A percentile compares a stretch with the other conserved stretches of the same genome.
phyloP scores from a whole-genome alignment of 2,888 invertebrate genomes.

The Cylloceria caligata region DNA sequence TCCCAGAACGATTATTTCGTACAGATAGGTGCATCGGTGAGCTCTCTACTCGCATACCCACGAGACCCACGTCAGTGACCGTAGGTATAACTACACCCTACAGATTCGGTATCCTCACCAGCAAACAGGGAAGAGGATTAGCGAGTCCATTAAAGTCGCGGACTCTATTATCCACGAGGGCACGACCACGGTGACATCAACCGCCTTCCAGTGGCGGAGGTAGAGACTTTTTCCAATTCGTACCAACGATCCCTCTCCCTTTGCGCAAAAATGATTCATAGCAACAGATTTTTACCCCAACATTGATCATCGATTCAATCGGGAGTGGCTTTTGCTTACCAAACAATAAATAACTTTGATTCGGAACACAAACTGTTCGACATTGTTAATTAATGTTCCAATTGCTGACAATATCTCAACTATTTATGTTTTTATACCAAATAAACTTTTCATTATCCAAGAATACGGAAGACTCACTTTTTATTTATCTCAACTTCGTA shows the following conservation, averaged over 20 bases:
- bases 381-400: too few species aligned
- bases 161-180: constrained; percentile 84
- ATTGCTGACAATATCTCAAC: too few species aligned
- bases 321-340: too few species aligned
- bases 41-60: constrained; percentile 29
- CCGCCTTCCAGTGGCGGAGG: constrained; percentile 81
- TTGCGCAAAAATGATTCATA: too few species aligned
- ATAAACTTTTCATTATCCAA: too few species aligned
- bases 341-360: too few species aligned
- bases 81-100: constrained; percentile 45
- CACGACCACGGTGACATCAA: constrained; percentile 83
- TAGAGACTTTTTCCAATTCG: constrained; percentile 41
- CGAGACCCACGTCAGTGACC: constrained; percentile 34
- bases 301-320: too few species aligned
- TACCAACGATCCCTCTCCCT: neutral
- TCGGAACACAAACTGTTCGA: too few species aligned
- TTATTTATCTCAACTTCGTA: too few species aligned
- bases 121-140: constrained; percentile 84
- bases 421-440: too few species aligned
- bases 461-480: too few species aligned
- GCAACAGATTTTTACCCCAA: too few species aligned
- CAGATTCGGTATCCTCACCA: constrained; percentile 75
- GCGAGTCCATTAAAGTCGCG: constrained; percentile 85
- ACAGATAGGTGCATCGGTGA: constrained; percentile 41
- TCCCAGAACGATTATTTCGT: constrained; percentile 58